Conservation (phyloP, 2,888 invertebrate species). For the Biston stratarius region DNA sequence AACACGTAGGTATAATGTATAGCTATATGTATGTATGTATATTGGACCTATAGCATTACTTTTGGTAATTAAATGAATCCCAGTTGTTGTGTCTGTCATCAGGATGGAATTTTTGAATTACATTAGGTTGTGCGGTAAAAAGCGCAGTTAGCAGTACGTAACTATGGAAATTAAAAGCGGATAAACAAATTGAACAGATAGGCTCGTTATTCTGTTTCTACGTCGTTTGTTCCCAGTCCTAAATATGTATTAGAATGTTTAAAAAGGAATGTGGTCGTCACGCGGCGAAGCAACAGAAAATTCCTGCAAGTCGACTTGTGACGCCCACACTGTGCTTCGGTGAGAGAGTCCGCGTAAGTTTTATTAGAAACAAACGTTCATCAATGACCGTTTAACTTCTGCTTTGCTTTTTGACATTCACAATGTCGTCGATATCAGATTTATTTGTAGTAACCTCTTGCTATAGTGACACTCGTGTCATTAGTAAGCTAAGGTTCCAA, state of each 20-base stretch:
- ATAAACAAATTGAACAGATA: not conserved
- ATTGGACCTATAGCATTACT: no score
- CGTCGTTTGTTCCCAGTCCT: not conserved
- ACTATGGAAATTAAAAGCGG: no score
- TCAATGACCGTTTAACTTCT: slow-evolving; percentile 18
- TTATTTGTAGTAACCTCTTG: not conserved
- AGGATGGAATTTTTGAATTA: no score
- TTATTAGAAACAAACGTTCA: slow-evolving; percentile 21
- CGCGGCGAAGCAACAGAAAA: slow-evolving; percentile 10
- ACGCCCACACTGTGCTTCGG: slow-evolving; percentile 32
- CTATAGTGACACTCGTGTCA: slow-evolving; percentile 20
- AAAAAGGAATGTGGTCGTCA: slow-evolving; percentile 30
- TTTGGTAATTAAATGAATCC: no score
- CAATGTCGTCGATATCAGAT: not conserved
- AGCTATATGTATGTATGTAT: no score
- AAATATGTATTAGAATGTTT: slow-evolving; percentile 9
- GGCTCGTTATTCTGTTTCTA: not conserved
- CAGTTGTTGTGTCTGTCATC: no score
- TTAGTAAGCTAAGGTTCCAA: slow-evolving; percentile 18
- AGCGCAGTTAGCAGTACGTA: not conserved
- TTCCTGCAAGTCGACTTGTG: slow-evolving; percentile 31
- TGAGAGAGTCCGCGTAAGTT: slow-evolving; percentile 27
- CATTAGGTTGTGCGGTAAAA: no score
- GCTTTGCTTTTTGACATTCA: slow-evolving; percentile 11
- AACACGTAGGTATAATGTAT: no score